Percentiles rank a stretch among this genome's conserved stretches.
phyloP scores from a whole-genome alignment of 2,888 invertebrate genomes.

The Drosophila peninsularis region DNA sequence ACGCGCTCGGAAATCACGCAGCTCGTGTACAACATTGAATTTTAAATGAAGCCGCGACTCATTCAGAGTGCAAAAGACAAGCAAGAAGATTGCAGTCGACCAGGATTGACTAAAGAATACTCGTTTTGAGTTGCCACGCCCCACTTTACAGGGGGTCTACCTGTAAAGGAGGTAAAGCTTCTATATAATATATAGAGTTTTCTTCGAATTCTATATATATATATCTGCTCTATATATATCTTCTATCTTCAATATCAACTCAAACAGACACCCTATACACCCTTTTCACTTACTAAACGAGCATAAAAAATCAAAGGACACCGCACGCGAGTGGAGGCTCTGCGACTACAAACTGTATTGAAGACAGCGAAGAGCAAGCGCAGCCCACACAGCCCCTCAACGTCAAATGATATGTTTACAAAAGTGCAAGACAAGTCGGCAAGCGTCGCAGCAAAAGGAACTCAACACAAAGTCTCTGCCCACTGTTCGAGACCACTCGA shows the following conservation, averaged over 20 bases:
- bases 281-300: background rate
- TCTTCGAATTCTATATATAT: too few species aligned
- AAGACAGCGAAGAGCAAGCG: conserved; percentile 27
- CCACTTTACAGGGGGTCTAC: too few species aligned
- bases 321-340: conserved; percentile 1
- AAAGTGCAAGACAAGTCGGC: conserved; percentile 46
- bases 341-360: background rate
- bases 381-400: conserved; percentile 1
- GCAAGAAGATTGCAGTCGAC: background rate
- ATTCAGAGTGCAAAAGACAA: conserved; percentile 13
- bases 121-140: background rate
- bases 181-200: background rate
- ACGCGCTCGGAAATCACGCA: conserved; percentile 70
- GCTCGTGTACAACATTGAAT: conserved; percentile 75
- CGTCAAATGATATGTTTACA: conserved; percentile 18
- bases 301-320: conserved; percentile 10
- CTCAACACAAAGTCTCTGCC: conserved; percentile 26
- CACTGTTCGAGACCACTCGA: conserved; percentile 44
- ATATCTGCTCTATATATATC: too few species aligned
- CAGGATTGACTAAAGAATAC: background rate
- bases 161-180: background rate
- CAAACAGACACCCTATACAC: background rate
- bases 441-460: conserved; percentile 9
- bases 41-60: conserved; percentile 71
- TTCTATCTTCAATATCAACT: too few species aligned